A percentile compares a stretch with the other conserved stretches of the same genome.
Conservation (phyloP, 2,888 invertebrate species). For the Cristatella mucedo region DNA sequence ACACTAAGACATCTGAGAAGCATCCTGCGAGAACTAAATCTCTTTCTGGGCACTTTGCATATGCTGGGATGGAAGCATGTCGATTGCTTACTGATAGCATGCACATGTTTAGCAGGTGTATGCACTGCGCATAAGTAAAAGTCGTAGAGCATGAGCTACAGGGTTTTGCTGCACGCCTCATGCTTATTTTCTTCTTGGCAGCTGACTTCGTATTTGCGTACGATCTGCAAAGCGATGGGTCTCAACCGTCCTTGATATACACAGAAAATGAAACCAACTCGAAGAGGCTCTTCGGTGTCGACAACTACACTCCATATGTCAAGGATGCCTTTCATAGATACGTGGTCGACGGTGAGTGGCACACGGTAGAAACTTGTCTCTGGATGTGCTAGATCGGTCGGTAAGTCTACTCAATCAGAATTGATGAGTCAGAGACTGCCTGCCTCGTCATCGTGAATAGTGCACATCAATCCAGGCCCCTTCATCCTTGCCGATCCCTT, state of each 20-base stretch:
- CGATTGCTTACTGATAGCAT: too few species aligned
- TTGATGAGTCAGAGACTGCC: neutral
- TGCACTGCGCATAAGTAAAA: too few species aligned
- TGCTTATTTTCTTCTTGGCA: neutral
- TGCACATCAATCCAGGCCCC: neutral
- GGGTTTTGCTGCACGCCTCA: too few species aligned
- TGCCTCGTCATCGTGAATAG: neutral
- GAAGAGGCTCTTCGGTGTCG: constrained; percentile 11
- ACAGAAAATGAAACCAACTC: constrained; percentile 18
- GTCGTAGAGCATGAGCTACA: too few species aligned
- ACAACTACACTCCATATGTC: constrained; percentile 13
- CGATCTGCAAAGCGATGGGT: constrained; percentile 10
- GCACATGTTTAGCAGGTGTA: too few species aligned
- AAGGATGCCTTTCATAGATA: constrained; percentile 15
- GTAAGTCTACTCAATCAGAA: too few species aligned
- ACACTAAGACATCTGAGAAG: too few species aligned
- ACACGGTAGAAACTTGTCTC: too few species aligned
- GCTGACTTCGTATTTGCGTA: constrained; percentile 12
- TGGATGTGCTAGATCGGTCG: too few species aligned
- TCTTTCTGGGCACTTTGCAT: too few species aligned
- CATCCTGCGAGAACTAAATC: too few species aligned
- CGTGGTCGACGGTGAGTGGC: constrained; percentile 11
- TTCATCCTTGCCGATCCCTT: neutral
- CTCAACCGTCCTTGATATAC: constrained; percentile 13
- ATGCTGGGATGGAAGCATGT: too few species aligned